These are phyloP conservation scores for Alexandromys fortis DNA, from an alignment of 2,113 vertebrate species.

Conservation along the genomic window DNA sequence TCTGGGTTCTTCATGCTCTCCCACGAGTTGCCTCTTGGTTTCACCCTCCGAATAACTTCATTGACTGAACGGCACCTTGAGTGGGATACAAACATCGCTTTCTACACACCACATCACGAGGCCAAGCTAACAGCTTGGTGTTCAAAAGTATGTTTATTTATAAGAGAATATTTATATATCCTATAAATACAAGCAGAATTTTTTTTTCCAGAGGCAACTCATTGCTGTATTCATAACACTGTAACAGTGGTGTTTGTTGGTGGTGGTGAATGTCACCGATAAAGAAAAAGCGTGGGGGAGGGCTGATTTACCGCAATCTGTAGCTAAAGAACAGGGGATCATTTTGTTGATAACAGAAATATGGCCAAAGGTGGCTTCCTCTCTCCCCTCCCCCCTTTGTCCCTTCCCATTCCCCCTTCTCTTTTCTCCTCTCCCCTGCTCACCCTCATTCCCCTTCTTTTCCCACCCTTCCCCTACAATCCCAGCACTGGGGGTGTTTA, in stretches of 20 bases:
- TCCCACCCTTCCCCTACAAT: too few species aligned
- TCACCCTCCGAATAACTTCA: not conserved
- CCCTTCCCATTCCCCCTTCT: not conserved
- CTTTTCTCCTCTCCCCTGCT: accelerated
- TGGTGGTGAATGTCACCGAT: not conserved
- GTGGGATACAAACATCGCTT: not conserved
- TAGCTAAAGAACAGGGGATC: not conserved
- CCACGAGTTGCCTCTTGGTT: not conserved
- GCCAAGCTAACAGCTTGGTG: not conserved
- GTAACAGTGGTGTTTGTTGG: not conserved
- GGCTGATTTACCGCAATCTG: not conserved
- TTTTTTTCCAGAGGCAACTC: not conserved
- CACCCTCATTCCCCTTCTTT: not conserved
- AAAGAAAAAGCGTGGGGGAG: not conserved
- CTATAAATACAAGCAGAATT: not conserved
- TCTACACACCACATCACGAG: not conserved
- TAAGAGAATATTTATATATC: not conserved
- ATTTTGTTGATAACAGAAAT: not conserved
- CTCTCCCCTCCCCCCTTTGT: not conserved
- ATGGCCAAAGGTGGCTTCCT: not conserved
- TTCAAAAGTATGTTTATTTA: not conserved
- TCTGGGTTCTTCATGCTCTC: not conserved
- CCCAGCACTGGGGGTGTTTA: not conserved
- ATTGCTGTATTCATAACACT: not conserved
- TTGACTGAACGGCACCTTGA: not conserved